Evolutionary conservation across 2,113 vertebrate genomes (phyloP).

Genomic region (Phoxinus phoxinus): DNA sequence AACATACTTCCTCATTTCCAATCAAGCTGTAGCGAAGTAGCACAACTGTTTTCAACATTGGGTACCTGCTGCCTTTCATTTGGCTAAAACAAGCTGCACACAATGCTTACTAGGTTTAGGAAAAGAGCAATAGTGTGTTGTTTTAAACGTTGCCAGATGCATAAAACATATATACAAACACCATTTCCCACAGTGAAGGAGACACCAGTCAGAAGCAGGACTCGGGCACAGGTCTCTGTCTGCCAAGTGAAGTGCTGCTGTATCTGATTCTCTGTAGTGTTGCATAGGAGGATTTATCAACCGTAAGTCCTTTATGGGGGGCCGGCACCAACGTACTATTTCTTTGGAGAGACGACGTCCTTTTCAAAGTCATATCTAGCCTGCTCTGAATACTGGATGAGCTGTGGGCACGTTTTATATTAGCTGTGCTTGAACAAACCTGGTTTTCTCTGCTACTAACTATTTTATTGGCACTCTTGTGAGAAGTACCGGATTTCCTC

Average conservation of each 20-base stretch:
- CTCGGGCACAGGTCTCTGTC: slow-evolving; percentile 71
- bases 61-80: background rate
- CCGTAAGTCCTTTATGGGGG: slow-evolving; percentile 58
- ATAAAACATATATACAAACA: slow-evolving; percentile 15
- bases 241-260: slow-evolving; percentile 78
- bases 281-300: slow-evolving; percentile 66
- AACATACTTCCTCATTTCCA: background rate
- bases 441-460: slow-evolving; percentile 59
- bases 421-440: slow-evolving; percentile 49
- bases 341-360: slow-evolving; percentile 77
- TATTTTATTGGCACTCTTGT: slow-evolving; percentile 52
- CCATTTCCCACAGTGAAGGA: background rate
- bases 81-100: background rate
- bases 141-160: background rate
- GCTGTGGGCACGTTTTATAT: slow-evolving; percentile 80
- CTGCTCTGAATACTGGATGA: slow-evolving; percentile 80
- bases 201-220: slow-evolving; percentile 80
- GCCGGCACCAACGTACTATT: slow-evolving; percentile 61
- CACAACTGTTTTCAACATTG: background rate
- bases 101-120: background rate
- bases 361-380: slow-evolving; percentile 66
- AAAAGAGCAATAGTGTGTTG: background rate
- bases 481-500: slow-evolving; percentile 52
- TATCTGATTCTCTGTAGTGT: slow-evolving; percentile 79
- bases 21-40: background rate